Base-by-base conservation (phyloP, 2,888 invertebrate species). In the Pelosia muscerda region DNA sequence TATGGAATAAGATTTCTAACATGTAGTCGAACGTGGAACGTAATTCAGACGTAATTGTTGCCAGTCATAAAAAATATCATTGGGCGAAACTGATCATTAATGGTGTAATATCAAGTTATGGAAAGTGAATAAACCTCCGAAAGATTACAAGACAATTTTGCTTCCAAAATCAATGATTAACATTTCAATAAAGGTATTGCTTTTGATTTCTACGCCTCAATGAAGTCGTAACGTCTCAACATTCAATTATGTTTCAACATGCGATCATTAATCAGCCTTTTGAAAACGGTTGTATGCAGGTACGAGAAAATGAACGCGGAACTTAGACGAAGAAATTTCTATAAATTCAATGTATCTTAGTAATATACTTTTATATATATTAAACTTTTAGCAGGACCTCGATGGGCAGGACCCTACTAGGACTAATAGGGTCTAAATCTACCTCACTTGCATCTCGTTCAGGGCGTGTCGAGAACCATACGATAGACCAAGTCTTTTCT, bases 161-260 rank as follows among this genome's bases (percentile, higher is more conserved):
- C 31, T 42, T 26, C 9, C 6, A 49, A 49, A 26, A 28, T 57
- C 57, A 57, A 57, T 26, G 6, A 49, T 28, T 2, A n/a, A 22
- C 15, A 28, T 53, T 23, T 8, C 23, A 54, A 54, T 23, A 62
- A 13, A 1, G 31, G 28, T 22, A 28, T 28, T 28, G 13, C 13
- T 26, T 49, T 62, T 23, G 2, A 53, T 23, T 62, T 31, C 11
- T 54, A 13, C 34, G 23, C 13, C 53, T 22, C 28, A 31, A 53
- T 62, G 25, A 54, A 31, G 31, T 53, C 42, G 57, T 60, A 60
- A 31, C 26, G 26, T 49, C 61, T 61, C n/a, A 61, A 42, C 42
- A 25, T 61, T 61, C 26, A 49, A 49, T 61, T 61, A 61, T 19
- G 15, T 31, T 31, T 62, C 22, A 31, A 54, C 23, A 9, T 3